Evolutionary conservation across 2,797 vertebrate genomes (phyloP).

Genomic region (Huso huso): DNA sequence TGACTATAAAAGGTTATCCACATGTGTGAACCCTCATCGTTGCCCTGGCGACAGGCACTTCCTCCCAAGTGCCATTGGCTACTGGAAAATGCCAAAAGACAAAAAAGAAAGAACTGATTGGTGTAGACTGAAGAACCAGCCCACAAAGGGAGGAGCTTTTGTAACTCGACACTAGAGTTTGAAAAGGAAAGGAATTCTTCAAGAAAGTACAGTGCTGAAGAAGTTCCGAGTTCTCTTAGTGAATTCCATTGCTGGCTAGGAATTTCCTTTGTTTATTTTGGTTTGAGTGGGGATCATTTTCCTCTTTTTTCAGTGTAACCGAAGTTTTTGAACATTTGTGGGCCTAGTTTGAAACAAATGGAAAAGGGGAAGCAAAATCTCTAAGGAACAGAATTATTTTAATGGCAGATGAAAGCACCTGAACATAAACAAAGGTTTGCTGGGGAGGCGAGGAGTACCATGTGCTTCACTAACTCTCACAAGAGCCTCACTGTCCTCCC

Average conservation of each 20-base stretch:
- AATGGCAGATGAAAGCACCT: too few relatives aligned
- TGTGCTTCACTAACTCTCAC: too few relatives aligned
- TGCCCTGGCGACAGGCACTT: conserved; percentile 29
- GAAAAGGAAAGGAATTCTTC: conserved; percentile 24
- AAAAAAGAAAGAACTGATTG: conserved; percentile 29
- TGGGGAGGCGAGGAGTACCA: too few relatives aligned
- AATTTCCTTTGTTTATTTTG: conserved; percentile 40
- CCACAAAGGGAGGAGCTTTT: conserved; percentile 21
- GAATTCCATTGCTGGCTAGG: conserved; percentile 29
- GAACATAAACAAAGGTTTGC: too few relatives aligned
- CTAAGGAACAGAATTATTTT: too few relatives aligned
- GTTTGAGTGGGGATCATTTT: background rate
- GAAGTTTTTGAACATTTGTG: too few relatives aligned
- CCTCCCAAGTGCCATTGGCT: conserved; percentile 30
- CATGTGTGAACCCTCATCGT: conserved; percentile 29
- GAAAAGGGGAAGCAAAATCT: too few relatives aligned
- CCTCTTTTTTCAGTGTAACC: too few relatives aligned
- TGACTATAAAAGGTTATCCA: conserved; percentile 28
- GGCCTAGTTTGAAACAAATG: too few relatives aligned
- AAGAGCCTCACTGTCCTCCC: too few relatives aligned
- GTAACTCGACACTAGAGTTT: conserved; percentile 31
- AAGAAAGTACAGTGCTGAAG: conserved; percentile 26
- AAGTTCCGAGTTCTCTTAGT: conserved; percentile 33
- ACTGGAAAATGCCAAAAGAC: conserved; percentile 12
- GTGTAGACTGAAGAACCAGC: conserved; percentile 24